Evolutionary conservation across 1,140 invertebrate species (phyloP), one percentile per base, ranked within the genome.

Genomic region (Glomeris maerens): DNA sequence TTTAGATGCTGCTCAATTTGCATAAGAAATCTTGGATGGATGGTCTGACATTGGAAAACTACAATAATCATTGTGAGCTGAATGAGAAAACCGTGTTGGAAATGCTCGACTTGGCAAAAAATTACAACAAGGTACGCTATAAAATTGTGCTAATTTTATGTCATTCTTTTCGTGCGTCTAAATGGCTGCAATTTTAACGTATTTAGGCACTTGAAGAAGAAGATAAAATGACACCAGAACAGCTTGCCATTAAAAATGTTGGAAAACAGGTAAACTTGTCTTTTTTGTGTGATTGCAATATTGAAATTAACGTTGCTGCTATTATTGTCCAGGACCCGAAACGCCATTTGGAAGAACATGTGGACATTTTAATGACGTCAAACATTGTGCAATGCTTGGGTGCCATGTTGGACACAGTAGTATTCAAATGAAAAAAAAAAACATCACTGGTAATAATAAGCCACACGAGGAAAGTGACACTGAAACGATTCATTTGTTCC

Each of bases 1-100:
- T 20, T 13, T 47, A 96, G 75, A 99, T 99, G 96, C 71, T 99
- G 31, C 69, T 98, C 26, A 99, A 98, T 74, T 72, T 99, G 41
- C 91, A 99, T 66, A 98, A 99, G 71, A 96, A 98, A 68, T 95
- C 89, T 1, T 99, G 96, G 96, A 95, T 95, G 77, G 95, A 99
- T 72, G 95, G 95, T 21, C 75, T 99, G 2, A 90, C 82, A 23
- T 71, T 99, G 41, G 78, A 89, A 45, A 89, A 98, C 70, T 99
- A 97, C 69, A 80, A 85, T 49, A 83, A 93, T 44, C 94, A 98
- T 64, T 93, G 91, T 70, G 78, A 80, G 52, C 74, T 85, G 1
- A 78, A 77, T 60, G 71, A 98, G 69, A 82, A 80, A 46, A 93
- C 89, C 50, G 89, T 98, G 0, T 79, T 86, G 53, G 88, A 94